Evolutionary conservation across 2,888 invertebrate species (phyloP).

Genomic region (Peribatodes rhomboidaria): DNA sequence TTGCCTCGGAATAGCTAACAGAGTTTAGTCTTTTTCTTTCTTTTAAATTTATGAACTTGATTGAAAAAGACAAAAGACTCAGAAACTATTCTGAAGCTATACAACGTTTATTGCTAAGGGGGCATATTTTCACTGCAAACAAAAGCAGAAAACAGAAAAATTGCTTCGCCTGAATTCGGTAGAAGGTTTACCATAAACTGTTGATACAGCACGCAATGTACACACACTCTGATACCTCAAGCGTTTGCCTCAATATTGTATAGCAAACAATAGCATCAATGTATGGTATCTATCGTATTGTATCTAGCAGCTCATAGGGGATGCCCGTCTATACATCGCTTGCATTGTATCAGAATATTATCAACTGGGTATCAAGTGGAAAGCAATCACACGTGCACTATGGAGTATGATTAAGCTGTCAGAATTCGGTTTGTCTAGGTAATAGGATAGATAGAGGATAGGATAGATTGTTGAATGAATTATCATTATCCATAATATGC

Average conservation of each 20-base stretch:
- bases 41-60: too few relatives aligned
- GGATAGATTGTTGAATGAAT: background rate
- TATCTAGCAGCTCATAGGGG: background rate
- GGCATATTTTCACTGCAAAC: background rate
- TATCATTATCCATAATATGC: background rate
- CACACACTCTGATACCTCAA: background rate
- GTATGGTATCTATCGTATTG: background rate
- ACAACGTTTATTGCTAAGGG: too few relatives aligned
- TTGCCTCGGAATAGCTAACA: too few relatives aligned
- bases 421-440: background rate
- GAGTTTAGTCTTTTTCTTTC: too few relatives aligned
- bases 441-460: too few relatives aligned
- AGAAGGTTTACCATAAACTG: too few relatives aligned
- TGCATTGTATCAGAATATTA: constrained; percentile 3
- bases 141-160: too few relatives aligned
- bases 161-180: too few relatives aligned
- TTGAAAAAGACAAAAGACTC: too few relatives aligned
- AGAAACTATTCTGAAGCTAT: too few relatives aligned
- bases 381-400: constrained; percentile 13
- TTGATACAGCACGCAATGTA: background rate
- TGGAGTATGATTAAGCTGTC: background rate
- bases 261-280: constrained; percentile 1
- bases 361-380: constrained; percentile 9
- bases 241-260: background rate
- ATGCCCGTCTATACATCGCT: constrained; percentile 2